Conservation (phyloP, 2,797 vertebrate genomes). For the Chelonia mydas region DNA sequence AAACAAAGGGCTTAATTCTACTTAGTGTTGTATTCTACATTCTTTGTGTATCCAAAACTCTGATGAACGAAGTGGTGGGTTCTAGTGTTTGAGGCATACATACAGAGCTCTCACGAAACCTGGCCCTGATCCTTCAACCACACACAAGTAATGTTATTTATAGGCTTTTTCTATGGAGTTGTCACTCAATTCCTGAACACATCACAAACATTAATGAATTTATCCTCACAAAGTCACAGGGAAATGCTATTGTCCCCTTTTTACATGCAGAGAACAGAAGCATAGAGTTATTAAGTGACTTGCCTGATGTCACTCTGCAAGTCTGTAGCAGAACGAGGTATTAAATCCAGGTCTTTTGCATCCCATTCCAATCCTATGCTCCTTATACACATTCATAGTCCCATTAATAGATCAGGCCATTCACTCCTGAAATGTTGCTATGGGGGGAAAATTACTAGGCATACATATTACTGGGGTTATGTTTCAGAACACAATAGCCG, state of each 20-base stretch:
- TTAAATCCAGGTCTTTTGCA: neutral
- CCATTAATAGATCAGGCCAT: neutral
- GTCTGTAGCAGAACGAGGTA: neutral
- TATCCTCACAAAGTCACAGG: neutral
- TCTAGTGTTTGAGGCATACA: neutral
- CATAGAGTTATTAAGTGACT: neutral
- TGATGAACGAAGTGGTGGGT: neutral
- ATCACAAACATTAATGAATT: neutral
- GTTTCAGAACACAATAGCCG: neutral
- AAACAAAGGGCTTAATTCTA: neutral
- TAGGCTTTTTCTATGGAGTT: neutral
- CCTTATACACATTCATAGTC: neutral
- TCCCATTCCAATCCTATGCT: no score
- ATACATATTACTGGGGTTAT: neutral
- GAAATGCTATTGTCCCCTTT: neutral
- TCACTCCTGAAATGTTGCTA: neutral
- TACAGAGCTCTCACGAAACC: neutral
- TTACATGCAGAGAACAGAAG: neutral
- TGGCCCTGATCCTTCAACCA: neutral
- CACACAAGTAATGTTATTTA: neutral
- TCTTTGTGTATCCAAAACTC: neutral
- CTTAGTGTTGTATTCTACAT: neutral
- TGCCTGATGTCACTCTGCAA: neutral
- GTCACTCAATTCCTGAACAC: neutral
- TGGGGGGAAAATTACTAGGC: neutral